phyloP scores from a whole-genome alignment of 2,888 invertebrate species.

The Drepana falcataria region DNA sequence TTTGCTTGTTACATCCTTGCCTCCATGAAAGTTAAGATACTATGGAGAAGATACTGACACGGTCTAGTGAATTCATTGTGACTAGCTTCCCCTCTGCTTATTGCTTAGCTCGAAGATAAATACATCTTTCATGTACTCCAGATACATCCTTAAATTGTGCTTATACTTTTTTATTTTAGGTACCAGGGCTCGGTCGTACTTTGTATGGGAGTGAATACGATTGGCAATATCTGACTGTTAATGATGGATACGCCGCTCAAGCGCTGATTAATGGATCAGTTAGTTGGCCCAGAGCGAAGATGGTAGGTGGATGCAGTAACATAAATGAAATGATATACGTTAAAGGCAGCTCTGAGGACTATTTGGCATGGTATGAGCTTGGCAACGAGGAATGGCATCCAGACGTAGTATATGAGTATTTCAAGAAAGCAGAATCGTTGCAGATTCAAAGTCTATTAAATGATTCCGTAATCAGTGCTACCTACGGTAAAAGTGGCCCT shows the following conservation, averaged over 20 bases:
- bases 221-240: conserved; percentile 65
- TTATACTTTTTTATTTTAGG: no score
- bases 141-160: no score
- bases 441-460: conserved; percentile 31
- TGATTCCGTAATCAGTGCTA: conserved; percentile 23
- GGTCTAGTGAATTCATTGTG: no score
- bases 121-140: no score
- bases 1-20: no score
- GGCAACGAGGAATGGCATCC: conserved; percentile 77
- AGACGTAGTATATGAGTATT: conserved; percentile 64
- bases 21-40: no score
- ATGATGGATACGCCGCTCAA: conserved; percentile 82
- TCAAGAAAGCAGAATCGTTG: conserved; percentile 69
- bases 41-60: no score
- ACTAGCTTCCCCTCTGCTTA: no score
- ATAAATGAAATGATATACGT: conserved; percentile 77
- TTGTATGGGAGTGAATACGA: not conserved
- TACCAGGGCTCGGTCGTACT: not conserved
- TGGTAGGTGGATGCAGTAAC: conserved; percentile 74
- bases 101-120: no score
- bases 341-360: conserved; percentile 65
- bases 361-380: conserved; percentile 59
- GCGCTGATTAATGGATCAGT: conserved; percentile 63
- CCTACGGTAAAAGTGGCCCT: conserved; percentile 63
- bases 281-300: conserved; percentile 78